Conservation (phyloP, 1,140 invertebrate species). For the Globodera rostochiensis region DNA sequence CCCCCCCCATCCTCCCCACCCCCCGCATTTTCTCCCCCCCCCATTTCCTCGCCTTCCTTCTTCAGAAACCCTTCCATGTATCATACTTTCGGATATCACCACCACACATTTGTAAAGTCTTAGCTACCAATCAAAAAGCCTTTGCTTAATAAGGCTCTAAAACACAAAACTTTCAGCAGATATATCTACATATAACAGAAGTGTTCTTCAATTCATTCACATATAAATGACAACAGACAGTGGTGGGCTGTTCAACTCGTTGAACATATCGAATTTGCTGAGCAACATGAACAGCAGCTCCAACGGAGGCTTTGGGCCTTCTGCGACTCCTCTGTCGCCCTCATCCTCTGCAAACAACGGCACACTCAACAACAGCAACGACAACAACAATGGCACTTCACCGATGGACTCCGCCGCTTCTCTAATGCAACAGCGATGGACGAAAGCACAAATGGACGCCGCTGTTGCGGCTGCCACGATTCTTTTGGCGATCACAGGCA, state of each 20-base stretch:
- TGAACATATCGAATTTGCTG: constrained; percentile 6
- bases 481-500: constrained; percentile 17
- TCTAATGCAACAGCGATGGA: constrained; percentile 17
- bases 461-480: constrained; percentile 24
- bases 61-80: constrained; percentile 7
- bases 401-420: not conserved
- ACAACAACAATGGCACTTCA: not conserved
- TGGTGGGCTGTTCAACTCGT: not conserved
- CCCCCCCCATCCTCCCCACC: not conserved
- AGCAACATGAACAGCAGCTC: constrained; percentile 3
- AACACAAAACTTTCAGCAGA: not conserved
- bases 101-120: not conserved
- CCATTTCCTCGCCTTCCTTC: not conserved
- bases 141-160: not conserved
- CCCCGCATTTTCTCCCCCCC: no score
- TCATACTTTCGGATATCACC: not conserved
- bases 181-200: not conserved
- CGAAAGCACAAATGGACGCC: constrained; percentile 24
- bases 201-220: not conserved
- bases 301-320: not conserved
- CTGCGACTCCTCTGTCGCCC: not conserved
- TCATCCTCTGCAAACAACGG: not conserved
- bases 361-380: not conserved
- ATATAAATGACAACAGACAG: not conserved
- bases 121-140: not conserved